Percentiles rank a stretch among this genome's conserved stretches.
phyloP scores from a whole-genome alignment of 1,140 invertebrate genomes.

The Cecropterus lyciades region DNA sequence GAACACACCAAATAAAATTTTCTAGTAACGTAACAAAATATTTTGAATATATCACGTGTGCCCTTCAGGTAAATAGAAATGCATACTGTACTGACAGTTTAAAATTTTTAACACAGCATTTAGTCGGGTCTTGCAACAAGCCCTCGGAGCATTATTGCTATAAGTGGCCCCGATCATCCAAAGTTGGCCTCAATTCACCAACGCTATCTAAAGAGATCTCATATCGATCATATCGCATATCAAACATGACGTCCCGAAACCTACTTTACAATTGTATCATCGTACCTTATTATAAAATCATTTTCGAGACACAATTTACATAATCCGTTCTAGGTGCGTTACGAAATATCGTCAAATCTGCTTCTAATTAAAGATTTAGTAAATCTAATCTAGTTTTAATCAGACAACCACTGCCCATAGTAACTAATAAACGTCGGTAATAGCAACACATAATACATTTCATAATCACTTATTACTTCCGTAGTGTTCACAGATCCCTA shows the following conservation, averaged over 20 bases:
- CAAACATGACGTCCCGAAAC: slow-evolving; percentile 61
- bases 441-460: slow-evolving; percentile 31
- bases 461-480: slow-evolving; percentile 32
- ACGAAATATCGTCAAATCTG: slow-evolving; percentile 28
- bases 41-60: too few relatives aligned
- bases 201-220: slow-evolving; percentile 68
- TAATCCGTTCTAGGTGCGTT: slow-evolving; percentile 20
- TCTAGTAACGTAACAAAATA: too few relatives aligned
- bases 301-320: slow-evolving; percentile 36
- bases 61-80: too few relatives aligned
- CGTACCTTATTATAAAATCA: slow-evolving; percentile 33
- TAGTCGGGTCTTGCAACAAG: slow-evolving; percentile 37
- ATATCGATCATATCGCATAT: slow-evolving; percentile 63
- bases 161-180: slow-evolving; percentile 47
- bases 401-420: slow-evolving; percentile 1
- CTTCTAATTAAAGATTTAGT: slow-evolving; percentile 33
- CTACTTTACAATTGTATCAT: slow-evolving; percentile 49
- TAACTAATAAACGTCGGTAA: slow-evolving; percentile 12
- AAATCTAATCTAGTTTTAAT: slow-evolving; percentile 27
- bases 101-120: slow-evolving; percentile 33
- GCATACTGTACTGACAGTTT: background rate
- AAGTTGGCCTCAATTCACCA: slow-evolving; percentile 58
- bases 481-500: slow-evolving; percentile 26
- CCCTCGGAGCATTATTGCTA: slow-evolving; percentile 43
- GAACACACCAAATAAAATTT: too few relatives aligned